Evolutionary conservation across 1,140 invertebrate genomes (phyloP), one percentile per base, ranked within the genome.

Genomic region (Lasioglossum baleicum): DNA sequence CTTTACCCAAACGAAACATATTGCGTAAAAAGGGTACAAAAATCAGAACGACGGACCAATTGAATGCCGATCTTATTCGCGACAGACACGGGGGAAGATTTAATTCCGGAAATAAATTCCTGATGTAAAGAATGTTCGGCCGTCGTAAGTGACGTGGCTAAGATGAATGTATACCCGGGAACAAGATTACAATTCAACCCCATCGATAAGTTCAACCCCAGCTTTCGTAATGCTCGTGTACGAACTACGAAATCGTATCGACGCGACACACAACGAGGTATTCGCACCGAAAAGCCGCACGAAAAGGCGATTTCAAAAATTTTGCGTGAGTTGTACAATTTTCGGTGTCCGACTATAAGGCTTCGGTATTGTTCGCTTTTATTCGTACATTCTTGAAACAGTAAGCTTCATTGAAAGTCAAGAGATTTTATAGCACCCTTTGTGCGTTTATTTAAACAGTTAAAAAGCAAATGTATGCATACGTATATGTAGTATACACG

Each of bases 101-200:
- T 70, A 76, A 84, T 58, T 58, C 65, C 53, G 26, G 22, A 15
- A 35, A 85, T 81, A 81, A 85, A 84, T 85, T n/a, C 60, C 13
- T 8, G 7, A n/a, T 20, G 60, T 4, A 65, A 61, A 53, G 63
- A 58, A 42, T 51, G 11, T 20, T 17, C 31, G 42, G 56, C 15
- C n/a, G 61, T 40, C 17, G 48, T 64, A 77, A 68, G 61, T 72
- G 71, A 80, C 71, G 66, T 26, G 53, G 35, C 53, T 58, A 58
- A 69, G 76, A 84, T 73, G 78, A 61, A 85, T 81, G 82, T 65
- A 60, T 31, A 67, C 58, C n/a, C 76, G 79, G 65, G 70, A 75
- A 72, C 66, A 64, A 84, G 74, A 73, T 85, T 84, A 84, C 65
- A 35, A 69, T 26, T 26, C 26, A 26, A 26, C n/a, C 35, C 13